Base-by-base conservation (phyloP, 1,140 invertebrate species). In the Sminthurides bifidus region DNA sequence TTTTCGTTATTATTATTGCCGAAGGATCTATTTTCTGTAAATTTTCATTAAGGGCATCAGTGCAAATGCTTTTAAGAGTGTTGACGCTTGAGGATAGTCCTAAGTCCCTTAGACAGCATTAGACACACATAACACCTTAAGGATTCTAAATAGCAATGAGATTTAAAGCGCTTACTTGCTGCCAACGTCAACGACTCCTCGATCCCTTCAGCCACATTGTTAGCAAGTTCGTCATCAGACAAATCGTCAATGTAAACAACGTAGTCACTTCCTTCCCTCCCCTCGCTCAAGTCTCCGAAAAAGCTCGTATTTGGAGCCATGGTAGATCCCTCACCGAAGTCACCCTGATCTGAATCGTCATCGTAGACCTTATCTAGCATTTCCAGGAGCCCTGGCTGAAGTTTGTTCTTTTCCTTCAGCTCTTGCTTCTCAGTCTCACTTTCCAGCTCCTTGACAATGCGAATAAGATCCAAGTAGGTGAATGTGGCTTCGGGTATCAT, bases 151-250 rank as follows among this genome's bases (percentile, higher is more conserved):
- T 8, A 23, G 27, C 23, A 15, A 40, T 3, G 33, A 26, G 19
- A n/a, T 41, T 8, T 8, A 17, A 24, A 52, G 12, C n/a, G 8
- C 4, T 52, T 17, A n/a, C 26, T 44, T 44, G 17, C 19, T 3
- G 35, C 46, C 29, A 61, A 44, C 5, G 38, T 29, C 2, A 61
- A 30, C 3, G 54, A 61, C 29, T 61, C 59, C 17, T 61, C 59
- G 17, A 61, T 45, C n/a, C 59, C 59, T 41, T 29, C 56, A n/a
- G 46, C 46, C 3, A 55, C 46, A 30, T 55, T 52, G 15, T 44
- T 52, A 1, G 58, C 60, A 15, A 52, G 45, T 52, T 58, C 58
- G 37, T 61, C 56, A n/a, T 58, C 60, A n/a, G 45, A 35, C 12
- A 61, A 38, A n/a, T n/a, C n/a, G n/a, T n/a, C n/a, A n/a, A n/a